These are phyloP conservation scores for Siniperca obscura DNA, from an alignment of 2,797 vertebrate genomes.

Conservation along the genomic window DNA sequence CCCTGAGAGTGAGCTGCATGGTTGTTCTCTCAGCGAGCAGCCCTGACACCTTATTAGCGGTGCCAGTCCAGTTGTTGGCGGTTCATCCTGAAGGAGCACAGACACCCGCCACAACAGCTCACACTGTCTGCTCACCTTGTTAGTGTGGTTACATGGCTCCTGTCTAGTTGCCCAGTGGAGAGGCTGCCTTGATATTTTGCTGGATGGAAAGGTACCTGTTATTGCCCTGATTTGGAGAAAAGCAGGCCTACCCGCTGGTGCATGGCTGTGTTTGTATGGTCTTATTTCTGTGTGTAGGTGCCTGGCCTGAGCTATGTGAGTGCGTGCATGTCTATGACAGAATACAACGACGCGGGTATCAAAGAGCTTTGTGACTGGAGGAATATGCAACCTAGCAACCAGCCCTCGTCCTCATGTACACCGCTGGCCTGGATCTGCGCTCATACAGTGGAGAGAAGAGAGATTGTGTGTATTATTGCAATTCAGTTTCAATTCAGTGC, in stretches of 20 bases:
- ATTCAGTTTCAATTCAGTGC: slow-evolving; percentile 14
- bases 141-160: slow-evolving; percentile 64
- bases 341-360: slow-evolving; percentile 63
- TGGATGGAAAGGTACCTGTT: slow-evolving; percentile 42
- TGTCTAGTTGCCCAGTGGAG: slow-evolving; percentile 45
- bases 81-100: slow-evolving; percentile 72
- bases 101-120: slow-evolving; percentile 65
- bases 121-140: slow-evolving; percentile 74
- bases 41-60: slow-evolving; percentile 76
- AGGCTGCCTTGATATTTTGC: slow-evolving; percentile 51
- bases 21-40: slow-evolving; percentile 48
- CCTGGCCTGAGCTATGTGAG: slow-evolving; percentile 47
- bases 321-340: slow-evolving; percentile 63
- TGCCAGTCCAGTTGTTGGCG: slow-evolving; percentile 62
- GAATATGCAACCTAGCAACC: slow-evolving; percentile 76
- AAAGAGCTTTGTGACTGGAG: slow-evolving; percentile 60
- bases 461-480: slow-evolving; percentile 16
- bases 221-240: slow-evolving; percentile 51
- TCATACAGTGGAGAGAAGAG: slow-evolving; percentile 17
- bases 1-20: slow-evolving; percentile 30
- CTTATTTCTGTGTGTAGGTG: slow-evolving; percentile 28
- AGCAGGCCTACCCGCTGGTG: slow-evolving; percentile 29
- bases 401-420: slow-evolving; percentile 64
- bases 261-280: slow-evolving; percentile 30
- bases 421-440: slow-evolving; percentile 51